Conservation (phyloP, 2,113 vertebrate species). For the Lycocorax pyrrhopterus region DNA sequence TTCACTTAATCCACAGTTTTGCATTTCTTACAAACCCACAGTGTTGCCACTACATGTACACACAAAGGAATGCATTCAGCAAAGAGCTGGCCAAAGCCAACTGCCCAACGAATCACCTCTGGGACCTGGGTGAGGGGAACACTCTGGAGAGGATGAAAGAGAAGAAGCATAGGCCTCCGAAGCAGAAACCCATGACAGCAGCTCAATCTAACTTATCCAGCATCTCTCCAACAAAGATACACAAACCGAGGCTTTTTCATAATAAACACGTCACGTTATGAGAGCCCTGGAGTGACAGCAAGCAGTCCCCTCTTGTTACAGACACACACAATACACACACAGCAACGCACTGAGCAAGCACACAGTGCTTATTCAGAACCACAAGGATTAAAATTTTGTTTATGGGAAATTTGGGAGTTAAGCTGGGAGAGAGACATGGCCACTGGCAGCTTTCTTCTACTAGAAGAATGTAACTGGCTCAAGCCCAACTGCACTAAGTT, state of each 20-base stretch:
- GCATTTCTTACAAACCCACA: background rate
- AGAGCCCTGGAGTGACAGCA: background rate
- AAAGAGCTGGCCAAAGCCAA: background rate
- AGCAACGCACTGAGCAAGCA: background rate
- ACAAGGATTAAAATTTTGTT: background rate
- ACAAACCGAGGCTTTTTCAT: background rate
- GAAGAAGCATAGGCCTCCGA: background rate
- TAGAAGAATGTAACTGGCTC: slow-evolving; percentile 11
- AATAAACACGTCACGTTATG: background rate
- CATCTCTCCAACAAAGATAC: background rate
- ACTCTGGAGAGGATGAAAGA: background rate
- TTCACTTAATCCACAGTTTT: background rate
- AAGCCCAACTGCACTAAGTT: background rate
- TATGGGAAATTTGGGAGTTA: background rate
- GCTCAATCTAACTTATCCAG: background rate
- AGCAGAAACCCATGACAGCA: background rate
- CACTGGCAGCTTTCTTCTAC: background rate
- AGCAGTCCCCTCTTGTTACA: background rate
- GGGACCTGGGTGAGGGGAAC: background rate
- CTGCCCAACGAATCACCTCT: background rate
- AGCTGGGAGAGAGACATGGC: background rate
- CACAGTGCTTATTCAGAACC: background rate
- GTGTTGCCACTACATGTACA: background rate
- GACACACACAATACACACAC: background rate
- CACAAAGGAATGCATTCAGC: background rate